Percentiles rank a stretch among this genome's conserved stretches.
These are phyloP conservation scores for Grantiella picta DNA, from an alignment of 2,113 vertebrate genomes.

Conservation along the genomic window DNA sequence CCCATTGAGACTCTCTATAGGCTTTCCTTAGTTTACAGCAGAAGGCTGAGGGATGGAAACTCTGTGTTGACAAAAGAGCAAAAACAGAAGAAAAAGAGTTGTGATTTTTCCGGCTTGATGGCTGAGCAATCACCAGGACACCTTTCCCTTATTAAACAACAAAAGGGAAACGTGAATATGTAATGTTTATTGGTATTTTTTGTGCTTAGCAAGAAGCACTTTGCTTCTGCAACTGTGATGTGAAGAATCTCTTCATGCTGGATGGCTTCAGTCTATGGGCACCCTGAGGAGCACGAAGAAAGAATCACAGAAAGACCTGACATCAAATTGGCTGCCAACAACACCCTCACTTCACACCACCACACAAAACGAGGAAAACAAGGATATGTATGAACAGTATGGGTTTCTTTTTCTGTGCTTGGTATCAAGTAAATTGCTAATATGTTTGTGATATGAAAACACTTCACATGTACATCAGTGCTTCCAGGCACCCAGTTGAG, in stretches of 20 bases:
- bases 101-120: constrained; percentile 52
- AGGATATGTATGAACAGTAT: constrained; percentile 45
- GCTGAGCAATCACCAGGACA: constrained; percentile 47
- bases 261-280: constrained; percentile 58
- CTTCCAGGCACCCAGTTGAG: constrained; percentile 43
- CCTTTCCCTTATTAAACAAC: constrained; percentile 67
- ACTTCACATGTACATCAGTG: constrained; percentile 26
- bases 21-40: not conserved
- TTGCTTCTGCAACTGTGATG: constrained; percentile 65
- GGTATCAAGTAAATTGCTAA: constrained; percentile 56
- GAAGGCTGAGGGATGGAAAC: not conserved
- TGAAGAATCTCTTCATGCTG: constrained; percentile 62
- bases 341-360: constrained; percentile 45
- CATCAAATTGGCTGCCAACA: constrained; percentile 69
- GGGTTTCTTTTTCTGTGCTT: constrained; percentile 25
- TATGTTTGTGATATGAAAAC: constrained; percentile 48
- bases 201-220: constrained; percentile 41
- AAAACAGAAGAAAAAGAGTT: constrained; percentile 42
- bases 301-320: constrained; percentile 71
- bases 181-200: constrained; percentile 70
- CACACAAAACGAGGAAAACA: constrained; percentile 50
- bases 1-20: not conserved
- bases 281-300: constrained; percentile 66
- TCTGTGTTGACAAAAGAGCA: constrained; percentile 45
- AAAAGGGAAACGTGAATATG: constrained; percentile 66